phyloP scores from a whole-genome alignment of 1,140 invertebrate species.

The Cryptotermes secundus region DNA sequence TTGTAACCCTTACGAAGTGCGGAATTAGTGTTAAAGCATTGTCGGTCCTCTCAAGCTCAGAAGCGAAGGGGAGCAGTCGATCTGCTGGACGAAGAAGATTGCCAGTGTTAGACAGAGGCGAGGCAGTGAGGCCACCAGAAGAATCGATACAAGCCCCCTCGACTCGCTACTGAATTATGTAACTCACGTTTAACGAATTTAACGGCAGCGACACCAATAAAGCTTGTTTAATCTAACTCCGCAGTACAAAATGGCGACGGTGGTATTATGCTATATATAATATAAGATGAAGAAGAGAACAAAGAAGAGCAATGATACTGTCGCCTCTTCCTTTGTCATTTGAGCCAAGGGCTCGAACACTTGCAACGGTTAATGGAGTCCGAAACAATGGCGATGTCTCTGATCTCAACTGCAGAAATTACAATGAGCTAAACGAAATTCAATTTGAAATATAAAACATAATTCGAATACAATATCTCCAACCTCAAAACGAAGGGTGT shows the following conservation, averaged over 20 bases:
- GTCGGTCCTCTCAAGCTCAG: neutral
- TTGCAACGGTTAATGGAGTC: neutral
- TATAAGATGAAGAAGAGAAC: neutral
- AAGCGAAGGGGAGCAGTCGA: neutral
- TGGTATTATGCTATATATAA: neutral
- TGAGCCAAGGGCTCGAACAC: neutral
- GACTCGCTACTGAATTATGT: conserved; percentile 33
- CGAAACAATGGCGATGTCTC: too few species aligned
- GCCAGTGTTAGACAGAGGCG: neutral
- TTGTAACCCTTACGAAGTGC: too few species aligned
- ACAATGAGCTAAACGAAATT: too few species aligned
- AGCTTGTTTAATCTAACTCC: conserved; percentile 32
- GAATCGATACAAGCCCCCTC: conserved; percentile 20
- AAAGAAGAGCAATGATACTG: neutral
- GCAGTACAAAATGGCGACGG: conserved; percentile 23
- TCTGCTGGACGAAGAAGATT: neutral
- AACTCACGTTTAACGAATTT: conserved; percentile 35
- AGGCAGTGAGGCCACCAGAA: neutral
- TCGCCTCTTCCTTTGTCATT: neutral
- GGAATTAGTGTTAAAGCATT: neutral
- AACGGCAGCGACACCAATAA: conserved; percentile 36
- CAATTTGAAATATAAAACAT: too few species aligned
- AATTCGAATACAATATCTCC: too few species aligned
- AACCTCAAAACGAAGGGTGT: too few species aligned
- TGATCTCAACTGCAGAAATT: too few species aligned